Evolutionary conservation across 1,140 invertebrate species (phyloP).

Genomic region (Diuraphis noxia): DNA sequence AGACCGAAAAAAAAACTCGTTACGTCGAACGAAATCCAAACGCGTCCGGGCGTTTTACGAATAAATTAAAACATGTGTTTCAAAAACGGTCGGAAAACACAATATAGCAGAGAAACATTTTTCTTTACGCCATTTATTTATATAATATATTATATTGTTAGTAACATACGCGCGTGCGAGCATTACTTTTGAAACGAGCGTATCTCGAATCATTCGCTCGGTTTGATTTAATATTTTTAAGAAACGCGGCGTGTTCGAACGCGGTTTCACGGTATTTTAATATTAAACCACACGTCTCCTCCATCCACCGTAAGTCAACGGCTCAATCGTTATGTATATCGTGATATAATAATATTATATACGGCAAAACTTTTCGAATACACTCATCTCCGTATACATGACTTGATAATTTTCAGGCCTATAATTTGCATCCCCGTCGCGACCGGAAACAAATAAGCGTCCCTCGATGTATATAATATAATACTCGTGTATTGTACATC

Average conservation of each 20-base stretch:
- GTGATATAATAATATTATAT: not conserved
- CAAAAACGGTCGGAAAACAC: not conserved
- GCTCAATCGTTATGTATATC: not conserved
- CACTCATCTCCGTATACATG: not conserved
- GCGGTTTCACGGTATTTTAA: not conserved
- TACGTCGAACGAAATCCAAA: too few species aligned
- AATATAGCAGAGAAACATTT: not conserved
- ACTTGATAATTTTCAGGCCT: not conserved
- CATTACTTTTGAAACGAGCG: not conserved
- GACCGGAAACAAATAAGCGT: conserved; percentile 2
- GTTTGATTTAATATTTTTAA: conserved; percentile 34
- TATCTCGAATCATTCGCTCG: not conserved
- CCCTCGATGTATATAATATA: too few species aligned
- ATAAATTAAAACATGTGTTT: not conserved
- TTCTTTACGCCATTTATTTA: not conserved
- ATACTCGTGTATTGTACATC: not conserved
- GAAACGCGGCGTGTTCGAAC: not conserved
- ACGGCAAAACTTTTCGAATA: not conserved
- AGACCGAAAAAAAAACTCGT: too few species aligned
- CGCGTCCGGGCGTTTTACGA: not conserved
- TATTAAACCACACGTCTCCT: not conserved
- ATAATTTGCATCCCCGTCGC: not conserved
- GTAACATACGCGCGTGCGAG: too few species aligned
- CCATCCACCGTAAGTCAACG: not conserved
- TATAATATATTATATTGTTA: not conserved